These are phyloP conservation scores for Taenioides sp. DNA, from an alignment of 2,797 vertebrate genomes.

Conservation along the genomic window DNA sequence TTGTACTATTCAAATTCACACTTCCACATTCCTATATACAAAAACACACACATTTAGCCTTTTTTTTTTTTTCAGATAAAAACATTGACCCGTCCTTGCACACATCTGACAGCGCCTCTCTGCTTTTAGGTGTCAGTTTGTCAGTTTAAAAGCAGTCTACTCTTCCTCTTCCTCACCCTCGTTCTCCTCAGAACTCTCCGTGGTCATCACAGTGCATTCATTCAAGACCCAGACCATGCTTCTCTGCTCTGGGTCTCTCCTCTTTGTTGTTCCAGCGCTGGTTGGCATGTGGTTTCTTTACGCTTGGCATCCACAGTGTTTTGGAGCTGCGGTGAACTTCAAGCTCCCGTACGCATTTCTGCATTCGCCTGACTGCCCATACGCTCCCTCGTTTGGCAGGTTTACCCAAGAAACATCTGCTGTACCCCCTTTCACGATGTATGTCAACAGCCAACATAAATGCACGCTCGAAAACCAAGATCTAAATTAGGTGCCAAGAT, in stretches of 20 bases:
- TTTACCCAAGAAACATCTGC: constrained; percentile 60
- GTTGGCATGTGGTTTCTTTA: constrained; percentile 44
- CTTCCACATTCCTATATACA: not conserved
- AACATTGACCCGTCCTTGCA: not conserved
- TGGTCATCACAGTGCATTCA: not conserved
- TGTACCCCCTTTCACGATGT: constrained; percentile 5
- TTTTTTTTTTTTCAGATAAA: constrained; percentile 11
- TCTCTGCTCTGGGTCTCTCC: constrained; percentile 23
- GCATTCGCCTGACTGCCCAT: constrained; percentile 39
- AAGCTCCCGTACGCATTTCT: constrained; percentile 43
- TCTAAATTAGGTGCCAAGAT: constrained; percentile 34
- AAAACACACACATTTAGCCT: not conserved
- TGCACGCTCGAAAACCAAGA: constrained; percentile 24
- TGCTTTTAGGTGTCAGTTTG: constrained; percentile 3
- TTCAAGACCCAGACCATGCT: constrained; percentile 17
- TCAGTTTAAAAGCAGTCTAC: not conserved
- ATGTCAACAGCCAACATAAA: constrained; percentile 38
- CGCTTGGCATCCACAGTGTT: constrained; percentile 50
- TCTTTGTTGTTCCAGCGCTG: constrained; percentile 43
- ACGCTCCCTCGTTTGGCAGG: constrained; percentile 47
- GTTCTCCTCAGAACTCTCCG: not conserved
- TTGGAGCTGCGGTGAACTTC: constrained; percentile 40
- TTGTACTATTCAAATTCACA: not conserved
- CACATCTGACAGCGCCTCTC: constrained; percentile 1
- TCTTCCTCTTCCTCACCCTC: not conserved